These are phyloP conservation scores for Varanus komodoensis DNA, from an alignment of 2,113 vertebrate species.

Conservation along the genomic window DNA sequence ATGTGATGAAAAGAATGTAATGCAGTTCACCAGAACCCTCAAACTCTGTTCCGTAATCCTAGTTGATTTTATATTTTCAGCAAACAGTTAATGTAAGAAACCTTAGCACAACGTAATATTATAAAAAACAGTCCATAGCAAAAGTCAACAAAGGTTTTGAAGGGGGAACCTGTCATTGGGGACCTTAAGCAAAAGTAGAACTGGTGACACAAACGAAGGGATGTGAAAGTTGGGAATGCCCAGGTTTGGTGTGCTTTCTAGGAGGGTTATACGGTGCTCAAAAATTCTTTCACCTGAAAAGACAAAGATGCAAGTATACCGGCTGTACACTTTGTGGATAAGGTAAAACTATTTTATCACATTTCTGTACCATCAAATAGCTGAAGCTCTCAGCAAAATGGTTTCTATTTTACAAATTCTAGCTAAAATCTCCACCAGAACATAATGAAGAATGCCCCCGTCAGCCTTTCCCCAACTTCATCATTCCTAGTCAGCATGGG, in stretches of 20 bases:
- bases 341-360: too few relatives aligned
- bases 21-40: background rate
- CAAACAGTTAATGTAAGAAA: background rate
- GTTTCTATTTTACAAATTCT: background rate
- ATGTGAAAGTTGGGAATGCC: conserved; percentile 43
- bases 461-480: too few relatives aligned
- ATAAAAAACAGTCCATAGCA: conserved; percentile 30
- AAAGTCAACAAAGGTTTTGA: conserved; percentile 1
- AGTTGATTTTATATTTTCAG: background rate
- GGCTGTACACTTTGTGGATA: background rate
- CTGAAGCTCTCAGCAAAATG: background rate
- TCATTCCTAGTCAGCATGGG: too few relatives aligned
- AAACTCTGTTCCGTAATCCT: background rate
- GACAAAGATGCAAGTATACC: conserved; percentile 42
- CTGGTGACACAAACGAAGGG: conserved; percentile 29
- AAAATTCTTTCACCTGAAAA: conserved; percentile 83
- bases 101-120: background rate
- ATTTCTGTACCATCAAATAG: too few relatives aligned
- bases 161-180: conserved; percentile 40
- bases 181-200: conserved; percentile 44
- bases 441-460: background rate
- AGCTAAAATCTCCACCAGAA: background rate
- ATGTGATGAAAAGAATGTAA: background rate
- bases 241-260: conserved; percentile 46
- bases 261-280: conserved; percentile 76